Base-by-base conservation (phyloP, 2,113 vertebrate species). In the Malurus alboscapulatus region DNA sequence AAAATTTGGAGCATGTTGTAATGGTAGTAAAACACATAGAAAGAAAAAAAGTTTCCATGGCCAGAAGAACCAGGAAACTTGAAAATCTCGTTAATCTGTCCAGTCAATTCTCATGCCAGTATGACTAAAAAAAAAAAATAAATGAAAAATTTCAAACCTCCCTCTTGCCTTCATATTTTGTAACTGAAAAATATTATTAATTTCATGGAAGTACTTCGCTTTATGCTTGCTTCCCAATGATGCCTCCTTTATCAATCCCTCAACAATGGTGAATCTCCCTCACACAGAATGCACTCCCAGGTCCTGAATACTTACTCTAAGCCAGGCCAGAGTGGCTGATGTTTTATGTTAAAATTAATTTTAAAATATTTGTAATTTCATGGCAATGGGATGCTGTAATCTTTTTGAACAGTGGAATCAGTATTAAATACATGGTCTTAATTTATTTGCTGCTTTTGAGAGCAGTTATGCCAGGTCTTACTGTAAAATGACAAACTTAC, bases 211-310 rank as follows among this genome's bases (percentile, higher is more conserved):
- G 1, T 17, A 53, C 3, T 67, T 38, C 12, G 3, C 5, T 76
- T 77, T 48, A 36, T 1, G 1, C 7, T 50, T 72, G 1, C 22
- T 51, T 75, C 34, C 14, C 6, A 68, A 4, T 42, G 20, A 22
- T 5, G 10, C 10, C 4, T 83, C 3, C 7, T 42, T 81, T 57
- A 10, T 47, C 45, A 57, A 14, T 17, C 6, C 0, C 16, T n/a
- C 54, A 13, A 14, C 7, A 65, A 9, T 14, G 9, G 6, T 47
- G 34, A 51, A 18, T 4, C 4, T 4, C 2, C 0, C 3, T 7
- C 6, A n/a, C 9, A 72, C 1, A 84, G 19, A 1, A 1, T 17
- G 9, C 7, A 34, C 0, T 2, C 2, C 3, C 17, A 75, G 3
- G 5, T 32, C 18, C 6, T 18, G 59, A 44, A 51, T 48, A 13